Evolutionary conservation across 2,113 vertebrate genomes (phyloP).

Genomic region (Dascyllus trimaculatus): DNA sequence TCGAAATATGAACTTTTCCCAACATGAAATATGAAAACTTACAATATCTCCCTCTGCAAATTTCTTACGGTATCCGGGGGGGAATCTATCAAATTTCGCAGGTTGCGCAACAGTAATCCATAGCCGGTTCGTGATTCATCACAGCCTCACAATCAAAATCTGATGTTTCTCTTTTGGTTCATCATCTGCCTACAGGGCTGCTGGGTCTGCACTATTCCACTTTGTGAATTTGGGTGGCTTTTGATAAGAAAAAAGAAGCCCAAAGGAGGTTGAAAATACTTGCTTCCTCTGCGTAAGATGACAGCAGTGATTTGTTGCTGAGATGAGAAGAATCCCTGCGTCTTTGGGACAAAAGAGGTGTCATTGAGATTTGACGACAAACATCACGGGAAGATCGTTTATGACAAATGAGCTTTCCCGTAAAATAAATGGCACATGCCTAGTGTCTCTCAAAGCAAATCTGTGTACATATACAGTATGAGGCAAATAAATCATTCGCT

Average conservation of each 20-base stretch:
- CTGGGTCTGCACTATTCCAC: conserved; percentile 15
- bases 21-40: conserved; percentile 40
- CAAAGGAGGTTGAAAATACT: conserved; percentile 24
- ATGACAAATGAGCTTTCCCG: conserved; percentile 20
- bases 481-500: conserved; percentile 23
- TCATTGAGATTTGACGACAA: conserved; percentile 17
- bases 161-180: conserved; percentile 46
- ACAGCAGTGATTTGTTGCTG: conserved; percentile 44
- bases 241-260: conserved; percentile 19
- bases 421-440: conserved; percentile 6
- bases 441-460: conserved; percentile 24
- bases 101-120: conserved; percentile 31
- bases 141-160: conserved; percentile 22
- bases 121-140: conserved; percentile 47
- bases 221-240: conserved; percentile 32
- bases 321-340: conserved; percentile 14
- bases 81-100: conserved; percentile 27
- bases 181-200: conserved; percentile 30
- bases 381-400: conserved; percentile 1
- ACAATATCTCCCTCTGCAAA: conserved; percentile 20
- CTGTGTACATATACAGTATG: neutral
- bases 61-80: conserved; percentile 4
- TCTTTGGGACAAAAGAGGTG: conserved; percentile 38
- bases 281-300: neutral
- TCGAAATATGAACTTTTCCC: conserved; percentile 59